Evolutionary conservation across 2,113 vertebrate species (phyloP), one percentile per base, ranked within the genome.

Genomic region (Pyrgilauda ruficollis): DNA sequence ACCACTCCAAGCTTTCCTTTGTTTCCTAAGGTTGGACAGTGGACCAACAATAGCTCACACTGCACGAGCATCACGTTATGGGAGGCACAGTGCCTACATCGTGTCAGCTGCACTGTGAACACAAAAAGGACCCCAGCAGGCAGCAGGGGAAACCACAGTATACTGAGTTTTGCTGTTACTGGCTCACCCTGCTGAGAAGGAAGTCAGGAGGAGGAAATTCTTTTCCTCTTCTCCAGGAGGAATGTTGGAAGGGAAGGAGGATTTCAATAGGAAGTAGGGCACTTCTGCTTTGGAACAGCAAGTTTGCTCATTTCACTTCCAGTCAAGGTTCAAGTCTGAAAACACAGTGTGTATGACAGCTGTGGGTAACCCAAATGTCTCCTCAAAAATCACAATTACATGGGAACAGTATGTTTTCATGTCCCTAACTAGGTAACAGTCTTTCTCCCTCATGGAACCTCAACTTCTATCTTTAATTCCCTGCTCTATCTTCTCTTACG

Each of bases 61-160:
- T 37, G 46, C 50, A 81, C 2, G 30, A 64, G 37, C 35, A 68
- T 13, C 27, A 2, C 0, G 14, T 33, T 8, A 19, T 0, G 19
- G 19, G n/a, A 30, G 18, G 16, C 44, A 55, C 20, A 68, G 52
- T 10, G 35, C 50, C 41, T 27, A 1, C 0, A 1, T 8, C 41
- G 13, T 1, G 3, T 28, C 74, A 88, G 28, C 44, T 44, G 28
- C 10, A 13, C 67, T 39, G 27, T 13, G 80, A 80, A 7, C 2
- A 27, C 62, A 47, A 14, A 24, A 1, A 2, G n/a, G 20, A 37
- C 8, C 35, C 18, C 18, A 8, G 47, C 46, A 66, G 17, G 19
- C 19, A 52, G 35, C 66, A 85, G 12, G 22, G 52, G 37, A 72
- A 22, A 33, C 1, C 49, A 44, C 10, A 79, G 15, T 0, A 13